Evolutionary conservation across 2,797 vertebrate species (phyloP), one percentile per base, ranked within the genome.

Genomic region (Steatocranus sp.): DNA sequence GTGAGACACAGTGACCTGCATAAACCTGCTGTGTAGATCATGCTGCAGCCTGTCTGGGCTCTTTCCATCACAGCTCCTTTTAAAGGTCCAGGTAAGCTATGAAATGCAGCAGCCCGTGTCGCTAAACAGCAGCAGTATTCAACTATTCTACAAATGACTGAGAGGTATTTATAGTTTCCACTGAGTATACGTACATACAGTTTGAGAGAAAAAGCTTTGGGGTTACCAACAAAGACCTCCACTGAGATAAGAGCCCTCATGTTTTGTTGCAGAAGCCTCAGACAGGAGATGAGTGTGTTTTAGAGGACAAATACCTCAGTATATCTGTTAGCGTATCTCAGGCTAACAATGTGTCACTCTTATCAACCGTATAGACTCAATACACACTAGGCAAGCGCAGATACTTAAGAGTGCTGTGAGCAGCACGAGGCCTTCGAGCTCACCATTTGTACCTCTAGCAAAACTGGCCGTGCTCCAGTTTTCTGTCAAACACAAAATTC

Each of bases 241-340:
- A 2, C 53, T 3, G n/a, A 91, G 90, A 91, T 89, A 89, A 93
- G 77, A 84, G 63, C 83, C 87, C 51, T 43, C 18, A 8, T 85
- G 85, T 78, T 81, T 83, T 80, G 61, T 27, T 80, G 78, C 3
- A 3, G 11, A 49, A 38, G 76, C 32, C 30, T 23, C 12, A 70
- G 63, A 83, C 80, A 14, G 80, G 81, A 56, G 56, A 86, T 32
- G 78, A 43, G 50, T 34, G 41, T 32, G 79, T 70, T 89, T 81
- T 76, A 54, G 63, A 88, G 11, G 25, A 49, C 53, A 79, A 82
- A 90, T 79, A 77, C 81, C 84, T 80, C 25, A 48, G 75, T 8
- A 0, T 32, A 32, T 58, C 54, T 58, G 54, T 58, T 32, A 58
- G 54, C 9, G 1, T 32, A 79, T 87, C 78, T 50, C 6, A 12